Conservation (phyloP, 2,888 invertebrate species). For the Protophormia terraenovae region DNA sequence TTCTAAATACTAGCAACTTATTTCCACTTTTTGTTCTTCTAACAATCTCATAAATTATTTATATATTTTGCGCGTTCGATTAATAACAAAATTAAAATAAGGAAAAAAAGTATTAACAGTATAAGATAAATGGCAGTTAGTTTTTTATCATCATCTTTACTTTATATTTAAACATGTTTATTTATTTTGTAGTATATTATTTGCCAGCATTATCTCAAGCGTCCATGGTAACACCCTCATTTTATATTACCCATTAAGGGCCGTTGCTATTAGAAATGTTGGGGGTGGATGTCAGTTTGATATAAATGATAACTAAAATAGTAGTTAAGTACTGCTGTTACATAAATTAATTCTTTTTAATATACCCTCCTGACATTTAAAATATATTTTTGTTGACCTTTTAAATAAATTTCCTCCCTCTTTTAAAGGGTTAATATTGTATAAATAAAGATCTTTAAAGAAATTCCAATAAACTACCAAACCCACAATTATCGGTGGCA, state of each 20-base stretch:
- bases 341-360: too few relatives aligned
- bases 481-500: conserved; percentile 50
- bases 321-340: too few relatives aligned
- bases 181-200: conserved; percentile 45
- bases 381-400: neutral
- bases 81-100: neutral
- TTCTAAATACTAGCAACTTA: neutral
- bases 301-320: too few relatives aligned
- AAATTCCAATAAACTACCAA: conserved; percentile 59
- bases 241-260: neutral
- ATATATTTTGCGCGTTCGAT: conserved; percentile 18
- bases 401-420: neutral
- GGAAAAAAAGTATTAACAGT: neutral
- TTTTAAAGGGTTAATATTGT: conserved; percentile 6
- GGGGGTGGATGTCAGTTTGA: neutral
- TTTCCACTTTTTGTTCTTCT: neutral
- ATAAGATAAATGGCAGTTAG: conserved; percentile 35
- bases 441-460: conserved; percentile 15
- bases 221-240: conserved; percentile 52
- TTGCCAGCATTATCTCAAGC: conserved; percentile 22
- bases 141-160: conserved; percentile 45
- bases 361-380: neutral
- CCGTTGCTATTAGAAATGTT: neutral
- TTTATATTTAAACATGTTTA: conserved; percentile 49
- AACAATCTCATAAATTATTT: conserved; percentile 57